Evolutionary conservation across 2,113 vertebrate species (phyloP).

Genomic region (Chionomys nivalis): DNA sequence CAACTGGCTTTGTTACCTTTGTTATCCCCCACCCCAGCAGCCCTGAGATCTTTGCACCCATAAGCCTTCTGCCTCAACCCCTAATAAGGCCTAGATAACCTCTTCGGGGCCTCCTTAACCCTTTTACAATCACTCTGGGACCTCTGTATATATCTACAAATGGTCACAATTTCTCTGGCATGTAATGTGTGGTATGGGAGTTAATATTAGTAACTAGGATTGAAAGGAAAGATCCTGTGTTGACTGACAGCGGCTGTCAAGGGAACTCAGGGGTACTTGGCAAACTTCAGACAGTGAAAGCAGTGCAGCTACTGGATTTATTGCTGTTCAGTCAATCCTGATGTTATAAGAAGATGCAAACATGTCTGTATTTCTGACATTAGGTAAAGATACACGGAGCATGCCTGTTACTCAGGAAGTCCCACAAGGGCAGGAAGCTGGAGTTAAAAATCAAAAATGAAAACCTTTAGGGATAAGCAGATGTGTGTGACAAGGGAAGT

Average conservation of each 20-base stretch:
- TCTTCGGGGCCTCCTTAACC: background rate
- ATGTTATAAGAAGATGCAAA: background rate
- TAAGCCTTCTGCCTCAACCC: background rate
- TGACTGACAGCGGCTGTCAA: background rate
- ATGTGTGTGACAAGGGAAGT: no score
- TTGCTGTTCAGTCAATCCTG: background rate
- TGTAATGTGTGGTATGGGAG: background rate
- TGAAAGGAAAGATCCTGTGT: background rate
- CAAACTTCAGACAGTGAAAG: background rate
- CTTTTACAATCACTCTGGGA: background rate
- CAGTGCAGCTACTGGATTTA: background rate
- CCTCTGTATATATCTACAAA: background rate
- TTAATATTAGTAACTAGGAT: background rate
- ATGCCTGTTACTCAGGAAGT: fast-evolving
- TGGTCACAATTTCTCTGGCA: background rate
- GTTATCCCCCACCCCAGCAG: background rate
- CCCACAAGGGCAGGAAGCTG: background rate
- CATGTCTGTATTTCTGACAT: background rate
- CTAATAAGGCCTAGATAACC: background rate
- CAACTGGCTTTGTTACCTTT: no score
- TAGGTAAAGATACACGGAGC: background rate
- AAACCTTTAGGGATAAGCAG: background rate
- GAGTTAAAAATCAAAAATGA: background rate
- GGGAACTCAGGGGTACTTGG: background rate
- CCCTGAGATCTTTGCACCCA: background rate